These are phyloP conservation scores for Siphonodentalium dalli DNA, from an alignment of 2,888 invertebrate genomes.

Conservation along the genomic window DNA sequence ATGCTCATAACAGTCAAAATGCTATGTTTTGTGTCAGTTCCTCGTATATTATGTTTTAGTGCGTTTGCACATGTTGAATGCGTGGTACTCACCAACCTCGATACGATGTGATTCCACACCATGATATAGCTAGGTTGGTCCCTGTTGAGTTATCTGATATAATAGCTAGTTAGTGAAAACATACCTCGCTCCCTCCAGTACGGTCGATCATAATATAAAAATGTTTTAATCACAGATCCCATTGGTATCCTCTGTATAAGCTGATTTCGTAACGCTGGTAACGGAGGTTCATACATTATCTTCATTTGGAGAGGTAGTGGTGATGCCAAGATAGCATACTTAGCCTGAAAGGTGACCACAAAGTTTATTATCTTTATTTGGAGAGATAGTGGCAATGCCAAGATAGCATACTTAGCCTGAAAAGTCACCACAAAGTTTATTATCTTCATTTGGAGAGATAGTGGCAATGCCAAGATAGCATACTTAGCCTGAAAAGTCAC, in stretches of 20 bases:
- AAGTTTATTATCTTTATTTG: constrained; percentile 38
- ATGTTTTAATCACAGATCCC: constrained; percentile 65
- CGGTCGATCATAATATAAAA: constrained; percentile 63
- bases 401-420: constrained; percentile 49
- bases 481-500: constrained; percentile 33
- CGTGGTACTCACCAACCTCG: too few species aligned
- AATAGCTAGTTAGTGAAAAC: background rate
- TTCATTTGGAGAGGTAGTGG: constrained; percentile 60
- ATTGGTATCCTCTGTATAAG: constrained; percentile 62
- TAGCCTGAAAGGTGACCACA: constrained; percentile 25
- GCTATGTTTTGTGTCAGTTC: too few species aligned
- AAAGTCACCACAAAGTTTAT: constrained; percentile 1
- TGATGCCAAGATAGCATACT: constrained; percentile 58
- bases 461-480: constrained; percentile 61
- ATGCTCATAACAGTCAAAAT: too few species aligned
- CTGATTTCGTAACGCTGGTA: constrained; percentile 58
- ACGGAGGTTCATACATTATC: constrained; percentile 59
- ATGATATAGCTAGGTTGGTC: too few species aligned
- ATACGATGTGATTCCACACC: too few species aligned
- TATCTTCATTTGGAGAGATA: constrained; percentile 59
- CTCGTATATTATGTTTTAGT: too few species aligned
- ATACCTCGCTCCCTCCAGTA: constrained; percentile 66
- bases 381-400: constrained; percentile 60
- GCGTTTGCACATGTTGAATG: too few species aligned
- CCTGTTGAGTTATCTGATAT: background rate